Percentiles rank a stretch among this genome's conserved stretches.
Conservation (phyloP, 2,888 invertebrate species). For the Cosmia pyralina region DNA sequence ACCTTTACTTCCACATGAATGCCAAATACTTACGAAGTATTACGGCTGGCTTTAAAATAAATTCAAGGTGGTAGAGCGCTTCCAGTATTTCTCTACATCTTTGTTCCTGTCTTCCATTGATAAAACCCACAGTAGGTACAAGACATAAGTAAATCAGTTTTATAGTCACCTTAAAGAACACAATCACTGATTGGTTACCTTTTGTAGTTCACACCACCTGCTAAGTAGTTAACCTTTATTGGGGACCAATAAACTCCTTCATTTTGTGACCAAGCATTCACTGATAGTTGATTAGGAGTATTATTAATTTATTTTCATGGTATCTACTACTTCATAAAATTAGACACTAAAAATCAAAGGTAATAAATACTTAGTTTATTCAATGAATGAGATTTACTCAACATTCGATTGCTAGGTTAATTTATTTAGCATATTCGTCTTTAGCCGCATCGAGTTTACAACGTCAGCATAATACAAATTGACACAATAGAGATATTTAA, state of each 20-base stretch:
- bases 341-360: slow-evolving; percentile 4
- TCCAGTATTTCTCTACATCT: slow-evolving; percentile 31
- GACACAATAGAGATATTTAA: slow-evolving; percentile 53
- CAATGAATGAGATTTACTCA: slow-evolving; percentile 3
- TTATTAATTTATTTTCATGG: slow-evolving; percentile 47
- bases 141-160: slow-evolving; percentile 61
- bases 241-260: slow-evolving; percentile 45
- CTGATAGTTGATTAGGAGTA: slow-evolving; percentile 29
- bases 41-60: not conserved
- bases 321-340: slow-evolving; percentile 17
- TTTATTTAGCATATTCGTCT: slow-evolving; percentile 24
- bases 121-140: not conserved
- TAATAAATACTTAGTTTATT: slow-evolving; percentile 4
- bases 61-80: not conserved
- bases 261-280: slow-evolving; percentile 29
- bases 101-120: not conserved
- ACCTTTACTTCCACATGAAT: no score
- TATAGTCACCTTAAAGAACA: slow-evolving; percentile 51
- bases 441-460: slow-evolving; percentile 14
- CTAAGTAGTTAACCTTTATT: slow-evolving; percentile 60
- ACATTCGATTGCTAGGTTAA: not conserved
- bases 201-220: slow-evolving; percentile 56
- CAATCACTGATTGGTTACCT: slow-evolving; percentile 55
- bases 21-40: not conserved
- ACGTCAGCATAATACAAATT: slow-evolving; percentile 50